Evolutionary conservation across 1,140 invertebrate species (phyloP), one percentile per base, ranked within the genome.

Genomic region (Bombus turneri): DNA sequence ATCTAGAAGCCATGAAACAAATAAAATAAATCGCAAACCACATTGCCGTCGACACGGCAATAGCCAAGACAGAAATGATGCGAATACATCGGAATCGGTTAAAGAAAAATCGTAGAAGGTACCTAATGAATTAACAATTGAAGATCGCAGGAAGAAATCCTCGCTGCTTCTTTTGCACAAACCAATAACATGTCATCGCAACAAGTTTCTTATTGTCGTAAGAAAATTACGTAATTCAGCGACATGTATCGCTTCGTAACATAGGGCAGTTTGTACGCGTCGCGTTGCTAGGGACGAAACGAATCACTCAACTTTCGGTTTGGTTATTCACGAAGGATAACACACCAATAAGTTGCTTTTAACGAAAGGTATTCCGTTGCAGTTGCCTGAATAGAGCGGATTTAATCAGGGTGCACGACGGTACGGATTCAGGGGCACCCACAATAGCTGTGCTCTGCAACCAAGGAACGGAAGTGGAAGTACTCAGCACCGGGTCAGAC

Each of bases 401-500:
- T 94, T 96, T 97, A 91, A 97, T 98, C 93, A 97, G 97, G 92
- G 96, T 98, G 57, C 96, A 97, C 94, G 97, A 98, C 91, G 98
- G 97, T 9, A 95, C 95, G 90, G 95, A 96, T 94, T 95, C 96
- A 78, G 91, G 95, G 69, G 95, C 96, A 77, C 96, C 97, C 43
- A 96, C 97, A 83, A 98, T 98, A 92, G 96, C 97, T 28, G 96
- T 98, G 81, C 95, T 98, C 37, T 98, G 98, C 95, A 98, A 98
- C 94, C 96, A 97, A 92, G 96, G 96, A 82, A 96, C 96, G 91
- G 96, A 97, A 93, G 96, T 97, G 25, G 97, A 98, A 93, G 96
- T 98, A 28, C 95, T 98, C 66, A 98, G 98, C 64, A 98, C 97
- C 28, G 97, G 97, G 37, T 96, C 97, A 31, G 96, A 98, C 91